phyloP scores from a whole-genome alignment of 1,140 invertebrate species.

The Battus philenor region DNA sequence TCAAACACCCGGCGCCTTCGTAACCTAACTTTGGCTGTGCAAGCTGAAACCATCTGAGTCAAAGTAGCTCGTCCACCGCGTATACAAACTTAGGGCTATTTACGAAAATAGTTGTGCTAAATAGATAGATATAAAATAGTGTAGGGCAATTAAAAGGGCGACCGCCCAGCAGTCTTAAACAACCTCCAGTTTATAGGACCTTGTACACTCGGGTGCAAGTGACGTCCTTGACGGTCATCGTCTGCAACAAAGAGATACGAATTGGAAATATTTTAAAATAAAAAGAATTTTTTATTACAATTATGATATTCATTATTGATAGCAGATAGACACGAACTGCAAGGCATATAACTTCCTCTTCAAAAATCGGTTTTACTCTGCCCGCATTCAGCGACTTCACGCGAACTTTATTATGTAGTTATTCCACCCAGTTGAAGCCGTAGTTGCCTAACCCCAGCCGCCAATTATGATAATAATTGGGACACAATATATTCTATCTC shows the following conservation, averaged over 20 bases:
- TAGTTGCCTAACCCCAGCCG: too few relatives aligned
- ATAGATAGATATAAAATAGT: constrained; percentile 42
- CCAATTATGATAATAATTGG: too few relatives aligned
- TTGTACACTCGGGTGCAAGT: constrained; percentile 86
- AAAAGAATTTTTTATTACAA: background rate
- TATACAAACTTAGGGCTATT: constrained; percentile 44
- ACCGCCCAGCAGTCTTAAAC: constrained; percentile 52
- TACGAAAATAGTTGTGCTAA: constrained; percentile 57
- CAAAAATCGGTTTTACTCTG: too few relatives aligned
- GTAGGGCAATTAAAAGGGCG: constrained; percentile 41
- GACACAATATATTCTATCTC: too few relatives aligned
- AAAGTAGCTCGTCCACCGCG: constrained; percentile 31
- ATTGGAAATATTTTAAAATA: constrained; percentile 12
- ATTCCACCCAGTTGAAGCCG: too few relatives aligned
- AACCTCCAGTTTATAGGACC: constrained; percentile 61
- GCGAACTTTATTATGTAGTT: too few relatives aligned
- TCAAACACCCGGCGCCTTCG: constrained; percentile 22
- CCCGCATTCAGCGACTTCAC: too few relatives aligned
- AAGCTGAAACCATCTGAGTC: constrained; percentile 13
- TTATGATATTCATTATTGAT: background rate
- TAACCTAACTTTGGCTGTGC: constrained; percentile 34
- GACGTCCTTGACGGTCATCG: constrained; percentile 82
- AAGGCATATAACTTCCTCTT: too few relatives aligned
- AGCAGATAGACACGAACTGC: too few relatives aligned
- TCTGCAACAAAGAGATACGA: constrained; percentile 68